Base-by-base conservation (phyloP, 2,888 invertebrate genomes). In the Dione juno region DNA sequence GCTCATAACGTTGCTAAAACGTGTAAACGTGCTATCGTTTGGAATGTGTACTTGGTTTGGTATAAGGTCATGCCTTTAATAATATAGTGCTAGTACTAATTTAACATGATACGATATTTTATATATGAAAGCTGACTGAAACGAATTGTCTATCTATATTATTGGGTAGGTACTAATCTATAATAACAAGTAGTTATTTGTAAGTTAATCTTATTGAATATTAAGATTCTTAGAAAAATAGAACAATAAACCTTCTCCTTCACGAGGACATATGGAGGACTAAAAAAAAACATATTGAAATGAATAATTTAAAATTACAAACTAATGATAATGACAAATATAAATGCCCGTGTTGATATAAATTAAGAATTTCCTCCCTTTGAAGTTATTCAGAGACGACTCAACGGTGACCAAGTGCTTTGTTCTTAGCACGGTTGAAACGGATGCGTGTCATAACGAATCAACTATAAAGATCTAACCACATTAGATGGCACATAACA, bases 391-490 rank as follows among this genome's bases (percentile, higher is more conserved):
- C 28, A 61, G 45, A 61, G 28, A 40, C 28, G 10, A 16, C 45
- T 45, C 43, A 45, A 28, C 59, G 45, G 61, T 50, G 64, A 64
- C 64, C 64, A 50, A 61, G 76, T 76, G 72, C 77, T 77, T 77
- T 78, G 78, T 70, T 79, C 77, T 75, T 70, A 66, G 52, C 75
- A 80, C 72, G 61, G 70, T 69, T 74, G 72, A 59, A 77, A 70
- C 88, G 90, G 89, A 89, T 87, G 86, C 77, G 69, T 76, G 82
- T 87, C 84, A 83, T 87, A 77, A 84, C 80, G 80, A 84, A 87
- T 89, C 88, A 88, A 87, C 81, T 77, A 14, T 74, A 69, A 75
- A 57, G 74, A 70, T 52, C 48, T 50, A 48, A 50, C 64, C 37
- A 58, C 59, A 67, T 43, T 65, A 63, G 70, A 63, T 43, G 50